Evolutionary conservation across 2,888 invertebrate genomes (phyloP).

Genomic region (Mycalesis mineus): DNA sequence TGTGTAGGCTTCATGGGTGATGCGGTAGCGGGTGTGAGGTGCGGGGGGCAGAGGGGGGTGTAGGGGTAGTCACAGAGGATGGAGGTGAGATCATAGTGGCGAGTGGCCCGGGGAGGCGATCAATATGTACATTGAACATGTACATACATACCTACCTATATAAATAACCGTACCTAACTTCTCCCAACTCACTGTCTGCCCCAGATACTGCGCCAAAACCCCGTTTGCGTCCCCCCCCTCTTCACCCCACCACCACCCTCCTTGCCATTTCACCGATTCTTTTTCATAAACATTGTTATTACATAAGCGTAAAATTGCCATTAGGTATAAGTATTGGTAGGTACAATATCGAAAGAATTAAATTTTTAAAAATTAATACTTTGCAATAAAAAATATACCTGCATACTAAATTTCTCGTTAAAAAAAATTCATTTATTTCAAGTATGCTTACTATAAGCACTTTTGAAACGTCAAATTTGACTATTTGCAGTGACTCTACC

Average conservation of each 20-base stretch:
- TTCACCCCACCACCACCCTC: slow-evolving; percentile 40
- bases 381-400: too few relatives aligned
- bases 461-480: too few relatives aligned
- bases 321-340: not conserved
- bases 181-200: slow-evolving; percentile 76
- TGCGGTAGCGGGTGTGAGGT: slow-evolving; percentile 53
- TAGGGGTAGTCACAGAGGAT: slow-evolving; percentile 65
- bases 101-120: slow-evolving; percentile 77
- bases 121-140: slow-evolving; percentile 77
- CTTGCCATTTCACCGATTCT: slow-evolving; percentile 53
- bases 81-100: slow-evolving; percentile 79
- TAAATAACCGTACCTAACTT: slow-evolving; percentile 75
- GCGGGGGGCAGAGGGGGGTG: slow-evolving; percentile 46
- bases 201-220: slow-evolving; percentile 76
- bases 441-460: too few relatives aligned
- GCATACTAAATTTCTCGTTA: too few relatives aligned
- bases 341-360: not conserved
- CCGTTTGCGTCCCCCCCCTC: slow-evolving; percentile 47
- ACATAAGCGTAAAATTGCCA: not conserved
- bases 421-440: too few relatives aligned
- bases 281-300: slow-evolving; percentile 30
- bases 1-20: slow-evolving; percentile 62
- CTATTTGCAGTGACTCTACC: too few relatives aligned
- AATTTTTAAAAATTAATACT: too few relatives aligned
- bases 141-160: slow-evolving; percentile 73